These are phyloP conservation scores for Erinaceus europaeus DNA, from an alignment of 2,113 vertebrate species.

Conservation along the genomic window DNA sequence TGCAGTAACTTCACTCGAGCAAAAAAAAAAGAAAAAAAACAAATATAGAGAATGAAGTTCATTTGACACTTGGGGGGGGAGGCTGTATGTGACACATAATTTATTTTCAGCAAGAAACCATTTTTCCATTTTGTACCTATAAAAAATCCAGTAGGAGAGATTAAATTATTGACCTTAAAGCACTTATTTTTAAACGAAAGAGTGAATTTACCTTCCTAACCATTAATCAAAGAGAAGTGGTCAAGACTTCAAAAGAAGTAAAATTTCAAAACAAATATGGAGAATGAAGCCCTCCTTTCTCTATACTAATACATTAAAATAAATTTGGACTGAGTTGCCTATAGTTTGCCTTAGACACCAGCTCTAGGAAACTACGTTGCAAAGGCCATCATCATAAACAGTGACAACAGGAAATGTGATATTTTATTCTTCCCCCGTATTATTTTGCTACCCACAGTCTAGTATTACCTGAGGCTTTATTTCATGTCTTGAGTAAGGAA, in stretches of 20 bases:
- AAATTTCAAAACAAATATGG: not conserved
- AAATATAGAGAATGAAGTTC: too few species aligned
- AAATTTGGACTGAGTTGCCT: not conserved
- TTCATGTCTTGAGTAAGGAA: conserved; percentile 12
- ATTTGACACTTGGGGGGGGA: not conserved
- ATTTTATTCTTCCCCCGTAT: conserved; percentile 19
- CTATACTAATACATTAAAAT: conserved; percentile 6
- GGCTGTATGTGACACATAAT: not conserved
- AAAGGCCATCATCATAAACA: conserved; percentile 55
- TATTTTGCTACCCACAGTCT: conserved; percentile 33
- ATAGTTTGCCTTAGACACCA: not conserved
- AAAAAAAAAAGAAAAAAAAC: not conserved
- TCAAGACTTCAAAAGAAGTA: conserved; percentile 23
- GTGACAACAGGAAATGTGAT: not conserved
- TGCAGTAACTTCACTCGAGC: not conserved
- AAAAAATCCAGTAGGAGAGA: conserved; percentile 44
- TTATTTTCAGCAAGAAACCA: conserved; percentile 29
- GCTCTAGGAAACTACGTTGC: not conserved
- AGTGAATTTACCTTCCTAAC: conserved; percentile 13
- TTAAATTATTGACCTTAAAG: conserved; percentile 49
- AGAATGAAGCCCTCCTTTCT: conserved; percentile 1
- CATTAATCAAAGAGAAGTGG: conserved; percentile 51
- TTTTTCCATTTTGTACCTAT: conserved; percentile 35
- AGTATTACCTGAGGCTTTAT: not conserved
- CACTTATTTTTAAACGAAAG: conserved; percentile 51